Evolutionary conservation across 2,797 vertebrate genomes (phyloP).

Genomic region (Furcifer pardalis): DNA sequence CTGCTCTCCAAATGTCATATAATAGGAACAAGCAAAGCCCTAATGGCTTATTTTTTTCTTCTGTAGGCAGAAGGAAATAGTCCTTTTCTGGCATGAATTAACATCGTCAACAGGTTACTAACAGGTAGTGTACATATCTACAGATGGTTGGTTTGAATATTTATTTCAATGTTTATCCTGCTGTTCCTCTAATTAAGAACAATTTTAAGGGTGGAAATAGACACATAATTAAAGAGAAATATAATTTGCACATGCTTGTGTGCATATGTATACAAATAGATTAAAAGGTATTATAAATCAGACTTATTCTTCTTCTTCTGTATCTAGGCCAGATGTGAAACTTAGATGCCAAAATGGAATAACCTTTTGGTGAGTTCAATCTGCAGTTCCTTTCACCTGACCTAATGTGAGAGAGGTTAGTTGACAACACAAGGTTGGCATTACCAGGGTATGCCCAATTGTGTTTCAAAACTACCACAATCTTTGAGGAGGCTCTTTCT

Average conservation of each 20-base stretch:
- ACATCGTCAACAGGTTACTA: neutral
- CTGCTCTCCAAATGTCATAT: neutral
- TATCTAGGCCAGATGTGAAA: no score
- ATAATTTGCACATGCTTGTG: neutral
- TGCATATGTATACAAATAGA: neutral
- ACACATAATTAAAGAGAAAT: neutral
- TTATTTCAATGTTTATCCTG: constrained; percentile 5
- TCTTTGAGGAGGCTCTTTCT: no score
- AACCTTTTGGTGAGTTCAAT: no score
- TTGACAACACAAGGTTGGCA: no score
- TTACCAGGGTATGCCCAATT: no score
- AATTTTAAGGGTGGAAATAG: neutral
- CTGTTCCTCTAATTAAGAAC: neutral
- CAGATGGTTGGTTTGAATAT: neutral
- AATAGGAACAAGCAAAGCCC: neutral
- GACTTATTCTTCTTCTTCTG: no score
- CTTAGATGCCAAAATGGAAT: no score
- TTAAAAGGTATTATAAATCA: neutral
- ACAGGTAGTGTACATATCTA: neutral
- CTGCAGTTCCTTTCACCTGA: no score
- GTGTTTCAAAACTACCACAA: no score
- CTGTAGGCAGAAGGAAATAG: neutral
- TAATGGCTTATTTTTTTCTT: neutral
- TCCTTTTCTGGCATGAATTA: neutral
- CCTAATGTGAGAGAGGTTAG: no score